Evolutionary conservation across 2,888 invertebrate species (phyloP).

Genomic region (Smittia sp.): DNA sequence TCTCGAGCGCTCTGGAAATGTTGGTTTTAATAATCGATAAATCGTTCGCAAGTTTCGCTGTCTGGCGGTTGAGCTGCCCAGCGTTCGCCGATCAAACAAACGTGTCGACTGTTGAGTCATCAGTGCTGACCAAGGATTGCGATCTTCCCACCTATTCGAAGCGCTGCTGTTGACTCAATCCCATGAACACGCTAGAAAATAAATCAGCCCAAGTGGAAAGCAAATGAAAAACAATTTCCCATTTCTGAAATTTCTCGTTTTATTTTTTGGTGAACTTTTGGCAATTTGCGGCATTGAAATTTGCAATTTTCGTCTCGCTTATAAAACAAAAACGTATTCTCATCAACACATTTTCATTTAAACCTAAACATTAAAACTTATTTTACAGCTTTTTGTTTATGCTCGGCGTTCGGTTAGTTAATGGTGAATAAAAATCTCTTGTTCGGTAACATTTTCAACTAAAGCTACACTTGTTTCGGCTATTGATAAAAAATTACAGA

Average conservation of each 20-base stretch:
- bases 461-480: neutral
- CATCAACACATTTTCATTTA: conserved; percentile 5
- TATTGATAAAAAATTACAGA: neutral
- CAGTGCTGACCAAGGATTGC: neutral
- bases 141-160: too few relatives aligned
- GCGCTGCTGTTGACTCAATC: too few relatives aligned
- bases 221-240: neutral
- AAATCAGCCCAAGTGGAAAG: neutral
- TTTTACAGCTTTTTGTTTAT: conserved; percentile 1
- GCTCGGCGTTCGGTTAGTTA: neutral
- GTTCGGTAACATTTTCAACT: neutral
- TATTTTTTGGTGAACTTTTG: conserved; percentile 3
- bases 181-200: neutral
- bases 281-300: neutral
- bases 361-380: conserved; percentile 3
- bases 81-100: neutral
- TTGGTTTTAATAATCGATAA: conserved; percentile 4
- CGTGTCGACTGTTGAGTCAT: neutral
- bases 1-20: neutral
- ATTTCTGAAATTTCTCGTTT: neutral
- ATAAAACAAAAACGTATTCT: neutral
- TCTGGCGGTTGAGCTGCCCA: neutral
- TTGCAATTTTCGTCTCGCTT: neutral
- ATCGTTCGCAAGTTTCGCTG: neutral
- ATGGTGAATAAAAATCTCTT: neutral